Base-by-base conservation (phyloP, 2,888 invertebrate genomes). In the Amiota mariae region DNA sequence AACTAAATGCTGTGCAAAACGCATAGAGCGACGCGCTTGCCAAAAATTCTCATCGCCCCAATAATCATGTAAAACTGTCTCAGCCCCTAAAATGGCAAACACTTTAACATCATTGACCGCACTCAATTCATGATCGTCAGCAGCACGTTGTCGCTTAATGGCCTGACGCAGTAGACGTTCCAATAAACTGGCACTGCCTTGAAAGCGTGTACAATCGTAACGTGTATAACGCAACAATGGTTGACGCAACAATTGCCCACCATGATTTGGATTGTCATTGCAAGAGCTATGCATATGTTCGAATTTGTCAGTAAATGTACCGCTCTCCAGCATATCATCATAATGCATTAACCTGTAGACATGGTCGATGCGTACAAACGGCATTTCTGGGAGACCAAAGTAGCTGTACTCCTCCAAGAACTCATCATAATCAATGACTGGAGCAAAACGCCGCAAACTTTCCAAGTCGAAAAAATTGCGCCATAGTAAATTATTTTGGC, bases 21-120 rank as follows among this genome's bases (percentile, higher is more conserved):
- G 92, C 97, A 99, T 97, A 84, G 98, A 98, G 80, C 97, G 92
- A 75, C 97, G 91, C 20, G 95, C 96, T 79, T 92, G 91, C 98
- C 98, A 98, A 89, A 96, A 98, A 46, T 92, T 90, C 72, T 91
- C 90, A 61, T 94, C 94, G 0, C 98, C 98, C 90, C 96, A 98
- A n/a, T 91, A 91, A 83, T 97, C 94, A 87, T 98, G 98, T 24
- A 98, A 88, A 1, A 96, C 93, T 73, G 96, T 94, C 91, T 98
- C 98, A 13, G 95, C 96, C 87, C 95, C 94, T 49, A 87, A 78
- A 54, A 88, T 74, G 0, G 85, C 84, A 64, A 85, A 82, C 20
- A 85, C 81, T 15, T 82, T 86, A 73, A 82, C 76, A 54, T 83
- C 87, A n/a, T 84, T 47, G 2, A 11, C 9, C 9, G 4, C 46